Evolutionary conservation across 1,140 invertebrate genomes (phyloP).

Genomic region (Chymomyza costata): DNA sequence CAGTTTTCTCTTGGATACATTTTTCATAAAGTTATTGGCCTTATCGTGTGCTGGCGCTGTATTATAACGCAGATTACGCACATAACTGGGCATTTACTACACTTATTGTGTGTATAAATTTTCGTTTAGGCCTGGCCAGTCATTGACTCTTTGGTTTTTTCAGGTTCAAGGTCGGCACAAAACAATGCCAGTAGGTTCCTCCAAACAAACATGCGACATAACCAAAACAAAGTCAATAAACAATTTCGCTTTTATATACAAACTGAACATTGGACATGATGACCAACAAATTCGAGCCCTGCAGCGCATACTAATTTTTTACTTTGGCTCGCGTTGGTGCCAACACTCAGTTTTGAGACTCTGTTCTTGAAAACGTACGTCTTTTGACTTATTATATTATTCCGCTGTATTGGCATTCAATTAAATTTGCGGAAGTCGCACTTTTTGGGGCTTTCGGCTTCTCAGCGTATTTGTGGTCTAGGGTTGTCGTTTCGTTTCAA

Average conservation of each 20-base stretch:
- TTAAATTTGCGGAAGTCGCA: constrained; percentile 62
- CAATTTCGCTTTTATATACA: constrained; percentile 59
- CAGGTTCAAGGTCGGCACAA: constrained; percentile 59
- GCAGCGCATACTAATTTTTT: constrained; percentile 56
- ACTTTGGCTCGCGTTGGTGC: constrained; percentile 43
- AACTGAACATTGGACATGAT: constrained; percentile 31
- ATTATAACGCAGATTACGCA: too few relatives aligned
- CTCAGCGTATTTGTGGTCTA: constrained; percentile 9
- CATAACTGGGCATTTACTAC: too few relatives aligned
- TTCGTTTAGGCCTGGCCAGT: constrained; percentile 4
- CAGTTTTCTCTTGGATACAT: too few relatives aligned
- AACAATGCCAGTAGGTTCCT: constrained; percentile 26
- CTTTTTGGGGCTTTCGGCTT: constrained; percentile 12
- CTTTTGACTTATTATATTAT: constrained; percentile 11
- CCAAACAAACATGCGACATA: constrained; percentile 37
- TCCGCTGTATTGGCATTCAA: constrained; percentile 36
- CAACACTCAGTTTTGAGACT: constrained; percentile 4
- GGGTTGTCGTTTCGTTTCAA: constrained; percentile 39
- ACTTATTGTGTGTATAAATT: constrained; percentile 9
- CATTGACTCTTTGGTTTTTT: constrained; percentile 47
- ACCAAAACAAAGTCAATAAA: constrained; percentile 22
- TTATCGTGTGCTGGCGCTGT: too few relatives aligned
- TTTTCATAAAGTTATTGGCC: too few relatives aligned
- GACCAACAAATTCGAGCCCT: constrained; percentile 27
- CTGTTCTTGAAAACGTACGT: constrained; percentile 62